Conservation (phyloP, 2,888 invertebrate species). For the Sphecodes monilicornis region DNA sequence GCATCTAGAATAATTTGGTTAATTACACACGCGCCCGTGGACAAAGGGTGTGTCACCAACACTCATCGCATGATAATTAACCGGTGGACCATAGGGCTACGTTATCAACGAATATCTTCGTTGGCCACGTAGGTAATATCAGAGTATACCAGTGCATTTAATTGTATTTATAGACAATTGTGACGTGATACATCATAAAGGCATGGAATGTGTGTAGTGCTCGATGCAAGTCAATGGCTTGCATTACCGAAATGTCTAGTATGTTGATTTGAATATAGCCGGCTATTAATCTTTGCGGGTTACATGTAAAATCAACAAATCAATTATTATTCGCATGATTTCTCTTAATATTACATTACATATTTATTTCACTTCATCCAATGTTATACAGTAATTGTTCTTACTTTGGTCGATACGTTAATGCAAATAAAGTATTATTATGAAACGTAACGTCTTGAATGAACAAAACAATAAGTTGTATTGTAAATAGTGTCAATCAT, state of each 20-base stretch:
- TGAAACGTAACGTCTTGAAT: background rate
- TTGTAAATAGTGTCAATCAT: background rate
- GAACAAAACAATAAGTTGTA: background rate
- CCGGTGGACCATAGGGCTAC: background rate
- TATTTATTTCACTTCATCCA: background rate
- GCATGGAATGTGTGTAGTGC: background rate
- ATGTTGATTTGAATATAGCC: background rate
- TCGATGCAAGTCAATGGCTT: background rate
- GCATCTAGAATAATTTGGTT: slow-evolving; percentile 48
- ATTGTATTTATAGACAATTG: background rate
- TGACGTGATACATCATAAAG: background rate
- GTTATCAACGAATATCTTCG: slow-evolving; percentile 2
- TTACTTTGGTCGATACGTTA: background rate
- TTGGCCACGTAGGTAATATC: background rate
- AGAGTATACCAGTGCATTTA: background rate
- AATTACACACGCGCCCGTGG: slow-evolving; percentile 31
- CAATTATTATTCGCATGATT: background rate
- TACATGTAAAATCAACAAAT: background rate
- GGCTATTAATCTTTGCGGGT: background rate
- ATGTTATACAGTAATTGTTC: background rate
- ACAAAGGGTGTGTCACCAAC: slow-evolving; percentile 32
- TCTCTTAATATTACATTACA: background rate
- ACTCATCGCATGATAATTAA: slow-evolving; percentile 43
- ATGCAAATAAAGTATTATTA: background rate
- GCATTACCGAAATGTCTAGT: background rate